Evolutionary conservation across 1,140 invertebrate genomes (phyloP).

Genomic region (Cydia fagiglandana): DNA sequence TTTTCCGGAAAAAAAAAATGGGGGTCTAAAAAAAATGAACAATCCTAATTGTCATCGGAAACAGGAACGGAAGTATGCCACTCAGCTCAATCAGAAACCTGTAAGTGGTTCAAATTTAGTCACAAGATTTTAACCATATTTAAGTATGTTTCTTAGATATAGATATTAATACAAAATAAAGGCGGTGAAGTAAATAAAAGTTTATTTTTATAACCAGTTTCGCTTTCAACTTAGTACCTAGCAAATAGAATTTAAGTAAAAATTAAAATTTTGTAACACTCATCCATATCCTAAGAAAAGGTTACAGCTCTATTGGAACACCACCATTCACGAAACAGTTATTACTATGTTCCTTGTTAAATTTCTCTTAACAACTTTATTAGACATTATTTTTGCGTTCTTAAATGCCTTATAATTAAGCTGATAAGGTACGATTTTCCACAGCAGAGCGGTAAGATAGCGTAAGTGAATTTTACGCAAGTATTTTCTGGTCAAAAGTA

Average conservation of each 20-base stretch:
- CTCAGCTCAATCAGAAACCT: too few species aligned
- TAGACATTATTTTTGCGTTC: neutral
- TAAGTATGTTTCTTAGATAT: too few species aligned
- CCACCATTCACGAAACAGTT: conserved; percentile 20
- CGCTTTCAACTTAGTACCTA: too few species aligned
- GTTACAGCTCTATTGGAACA: conserved; percentile 13
- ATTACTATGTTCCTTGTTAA: conserved; percentile 24
- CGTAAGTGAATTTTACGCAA: conserved; percentile 25
- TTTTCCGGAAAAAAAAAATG: too few species aligned
- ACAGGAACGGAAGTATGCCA: too few species aligned
- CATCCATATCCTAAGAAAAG: neutral
- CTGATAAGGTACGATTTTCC: neutral
- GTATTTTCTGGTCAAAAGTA: conserved; percentile 50
- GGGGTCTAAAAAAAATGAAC: too few species aligned
- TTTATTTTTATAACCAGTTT: too few species aligned
- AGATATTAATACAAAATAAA: too few species aligned
- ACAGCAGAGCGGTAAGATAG: neutral
- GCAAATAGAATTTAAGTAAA: neutral
- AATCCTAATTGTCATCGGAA: too few species aligned
- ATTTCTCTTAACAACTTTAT: neutral
- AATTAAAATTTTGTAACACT: conserved; percentile 12
- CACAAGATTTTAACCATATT: too few species aligned
- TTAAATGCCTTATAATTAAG: neutral
- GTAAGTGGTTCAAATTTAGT: too few species aligned
- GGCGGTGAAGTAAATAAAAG: too few species aligned